Percentiles rank a stretch among this genome's conserved stretches.
These are phyloP conservation scores for Trachelus stipa DNA, from an alignment of 2,888 invertebrate species.

Conservation along the genomic window DNA sequence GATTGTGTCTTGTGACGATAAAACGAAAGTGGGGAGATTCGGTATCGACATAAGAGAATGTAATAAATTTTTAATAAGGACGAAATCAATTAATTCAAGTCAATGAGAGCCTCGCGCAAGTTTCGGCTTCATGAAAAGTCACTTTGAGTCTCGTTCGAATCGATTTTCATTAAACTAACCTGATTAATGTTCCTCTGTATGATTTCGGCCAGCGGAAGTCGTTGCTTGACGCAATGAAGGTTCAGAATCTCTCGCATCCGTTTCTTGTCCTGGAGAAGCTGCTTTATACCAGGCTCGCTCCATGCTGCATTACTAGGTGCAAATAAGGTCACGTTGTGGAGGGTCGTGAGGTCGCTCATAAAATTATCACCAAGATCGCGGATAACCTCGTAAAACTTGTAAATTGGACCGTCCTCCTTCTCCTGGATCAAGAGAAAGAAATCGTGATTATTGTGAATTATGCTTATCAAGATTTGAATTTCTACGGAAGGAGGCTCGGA, in stretches of 20 bases:
- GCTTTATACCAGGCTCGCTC: conserved; percentile 79
- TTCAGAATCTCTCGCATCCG: conserved; percentile 82
- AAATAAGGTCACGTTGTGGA: conserved; percentile 84
- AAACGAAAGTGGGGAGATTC: not conserved
- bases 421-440: conserved; percentile 68
- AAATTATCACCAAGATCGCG: conserved; percentile 82
- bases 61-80: not conserved
- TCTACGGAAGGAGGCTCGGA: not conserved
- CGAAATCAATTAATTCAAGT: not conserved
- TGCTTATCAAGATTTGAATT: not conserved
- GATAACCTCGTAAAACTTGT: conserved; percentile 85
- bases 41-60: not conserved
- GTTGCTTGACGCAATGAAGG: conserved; percentile 84
- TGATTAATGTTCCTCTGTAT: conserved; percentile 77
- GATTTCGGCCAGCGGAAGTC: conserved; percentile 81
- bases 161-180: conserved; percentile 67
- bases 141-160: not conserved
- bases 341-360: conserved; percentile 76
- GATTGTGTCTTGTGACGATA: not conserved
- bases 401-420: conserved; percentile 80
- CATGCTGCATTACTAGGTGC: conserved; percentile 92
- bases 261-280: conserved; percentile 74
- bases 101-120: not conserved
- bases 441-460: conserved; percentile 22
- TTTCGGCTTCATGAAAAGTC: not conserved